Conservation (phyloP, 2,888 invertebrate genomes). For the Elmis aenea region DNA sequence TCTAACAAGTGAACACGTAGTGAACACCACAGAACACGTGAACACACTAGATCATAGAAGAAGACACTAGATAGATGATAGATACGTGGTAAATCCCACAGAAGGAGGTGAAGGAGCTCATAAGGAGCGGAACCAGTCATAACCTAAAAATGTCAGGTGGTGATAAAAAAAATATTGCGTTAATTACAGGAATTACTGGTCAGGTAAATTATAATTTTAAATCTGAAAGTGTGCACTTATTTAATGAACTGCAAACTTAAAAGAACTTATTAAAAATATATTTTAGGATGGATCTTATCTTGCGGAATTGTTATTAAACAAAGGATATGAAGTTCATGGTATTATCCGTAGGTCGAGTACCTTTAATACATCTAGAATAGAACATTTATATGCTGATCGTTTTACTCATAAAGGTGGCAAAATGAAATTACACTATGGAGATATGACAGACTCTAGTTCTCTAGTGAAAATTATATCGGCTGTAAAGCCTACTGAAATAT, state of each 20-base stretch:
- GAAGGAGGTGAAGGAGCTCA: too few species aligned
- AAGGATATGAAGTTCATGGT: constrained; percentile 94
- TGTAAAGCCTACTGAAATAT: constrained; percentile 86
- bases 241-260: neutral
- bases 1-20: too few species aligned
- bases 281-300: constrained; percentile 95
- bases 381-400: constrained; percentile 91
- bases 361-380: constrained; percentile 94
- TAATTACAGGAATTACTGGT: constrained; percentile 96
- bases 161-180: constrained; percentile 60
- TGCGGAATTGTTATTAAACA: constrained; percentile 86
- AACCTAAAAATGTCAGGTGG: constrained; percentile 4
- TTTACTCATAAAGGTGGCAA: constrained; percentile 80
- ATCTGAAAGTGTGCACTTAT: too few species aligned
- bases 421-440: constrained; percentile 96
- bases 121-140: too few species aligned
- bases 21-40: too few species aligned
- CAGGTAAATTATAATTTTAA: constrained; percentile 72
- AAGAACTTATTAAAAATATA: constrained; percentile 10
- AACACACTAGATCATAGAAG: too few species aligned
- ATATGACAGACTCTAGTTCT: constrained; percentile 96
- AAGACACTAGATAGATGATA: too few species aligned
- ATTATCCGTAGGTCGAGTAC: constrained; percentile 91
- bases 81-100: too few species aligned
- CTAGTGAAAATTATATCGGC: constrained; percentile 76